Conservation (phyloP, 2,888 invertebrate genomes). For the Toxonevra muliebris region DNA sequence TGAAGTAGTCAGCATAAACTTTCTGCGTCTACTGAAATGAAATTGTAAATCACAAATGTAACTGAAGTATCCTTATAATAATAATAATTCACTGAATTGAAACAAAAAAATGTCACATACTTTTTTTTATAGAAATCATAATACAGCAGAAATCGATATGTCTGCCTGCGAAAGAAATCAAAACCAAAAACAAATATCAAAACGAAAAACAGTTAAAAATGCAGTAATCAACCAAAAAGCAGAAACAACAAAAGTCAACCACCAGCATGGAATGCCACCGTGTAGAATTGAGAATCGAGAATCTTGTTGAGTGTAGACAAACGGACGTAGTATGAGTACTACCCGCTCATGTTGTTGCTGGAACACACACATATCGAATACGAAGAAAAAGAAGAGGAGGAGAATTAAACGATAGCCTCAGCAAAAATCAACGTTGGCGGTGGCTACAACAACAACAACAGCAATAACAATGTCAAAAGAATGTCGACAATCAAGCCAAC, state of each 20-base stretch:
- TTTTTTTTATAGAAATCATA: conserved; percentile 24
- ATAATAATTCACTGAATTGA: no score
- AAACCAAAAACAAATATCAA: no score
- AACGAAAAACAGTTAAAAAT: conserved; percentile 20
- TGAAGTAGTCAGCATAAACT: no score
- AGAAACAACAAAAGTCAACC: conserved; percentile 57
- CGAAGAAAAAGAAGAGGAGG: conserved; percentile 2
- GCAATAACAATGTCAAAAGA: conserved; percentile 13
- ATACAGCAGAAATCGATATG: conserved; percentile 25
- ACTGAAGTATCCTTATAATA: no score
- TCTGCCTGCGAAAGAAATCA: conserved; percentile 9
- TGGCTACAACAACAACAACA: conserved; percentile 20
- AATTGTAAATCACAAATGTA: no score
- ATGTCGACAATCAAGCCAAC: conserved; percentile 8
- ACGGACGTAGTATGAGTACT: neutral
- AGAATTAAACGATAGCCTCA: conserved; percentile 6
- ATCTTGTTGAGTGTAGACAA: conserved; percentile 15
- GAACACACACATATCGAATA: conserved; percentile 6
- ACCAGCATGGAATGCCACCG: conserved; percentile 61
- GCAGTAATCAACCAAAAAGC: conserved; percentile 23
- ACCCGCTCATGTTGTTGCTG: neutral
- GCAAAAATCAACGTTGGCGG: conserved; percentile 26
- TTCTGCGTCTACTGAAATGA: no score
- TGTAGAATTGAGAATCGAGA: conserved; percentile 24
- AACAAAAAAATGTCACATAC: no score